Conservation (phyloP, 2,888 invertebrate species). For the Drosophila mayaguana region DNA sequence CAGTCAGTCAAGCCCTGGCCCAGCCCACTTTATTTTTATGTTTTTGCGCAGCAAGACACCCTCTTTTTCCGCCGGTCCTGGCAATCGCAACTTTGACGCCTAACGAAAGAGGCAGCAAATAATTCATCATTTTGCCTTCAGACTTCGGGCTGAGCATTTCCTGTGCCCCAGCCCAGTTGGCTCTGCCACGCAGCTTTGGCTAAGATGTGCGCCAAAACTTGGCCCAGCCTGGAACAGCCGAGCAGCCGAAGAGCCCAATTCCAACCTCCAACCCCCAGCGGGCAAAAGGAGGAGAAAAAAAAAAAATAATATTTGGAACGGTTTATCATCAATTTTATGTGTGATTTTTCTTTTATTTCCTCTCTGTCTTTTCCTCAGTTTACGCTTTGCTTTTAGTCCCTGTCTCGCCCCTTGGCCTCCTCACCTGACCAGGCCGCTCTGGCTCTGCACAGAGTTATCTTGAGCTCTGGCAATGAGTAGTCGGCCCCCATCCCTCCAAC, state of each 20-base stretch:
- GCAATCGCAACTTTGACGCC: conserved; percentile 71
- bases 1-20: conserved; percentile 21
- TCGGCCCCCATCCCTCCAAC: background rate
- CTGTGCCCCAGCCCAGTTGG: conserved; percentile 53
- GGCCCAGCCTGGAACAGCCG: conserved; percentile 13
- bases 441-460: conserved; percentile 38
- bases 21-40: conserved; percentile 71
- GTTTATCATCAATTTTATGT: conserved; percentile 81
- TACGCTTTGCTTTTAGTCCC: conserved; percentile 47
- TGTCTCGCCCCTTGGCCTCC: conserved; percentile 11
- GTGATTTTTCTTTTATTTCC: conserved; percentile 71
- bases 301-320: conserved; percentile 82
- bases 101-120: conserved; percentile 82
- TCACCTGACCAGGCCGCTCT: conserved; percentile 34
- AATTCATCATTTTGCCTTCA: conserved; percentile 79
- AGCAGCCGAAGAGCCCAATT: background rate
- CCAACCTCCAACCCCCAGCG: conserved; percentile 27
- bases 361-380: conserved; percentile 32
- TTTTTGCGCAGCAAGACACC: conserved; percentile 64
- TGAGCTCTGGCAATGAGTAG: conserved; percentile 52
- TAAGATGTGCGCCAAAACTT: conserved; percentile 43
- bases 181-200: conserved; percentile 60
- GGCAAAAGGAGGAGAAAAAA: conserved; percentile 40
- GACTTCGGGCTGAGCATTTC: conserved; percentile 67
- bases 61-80: background rate